Conservation (phyloP, 2,797 vertebrate genomes). For the Ceryle rudis region DNA sequence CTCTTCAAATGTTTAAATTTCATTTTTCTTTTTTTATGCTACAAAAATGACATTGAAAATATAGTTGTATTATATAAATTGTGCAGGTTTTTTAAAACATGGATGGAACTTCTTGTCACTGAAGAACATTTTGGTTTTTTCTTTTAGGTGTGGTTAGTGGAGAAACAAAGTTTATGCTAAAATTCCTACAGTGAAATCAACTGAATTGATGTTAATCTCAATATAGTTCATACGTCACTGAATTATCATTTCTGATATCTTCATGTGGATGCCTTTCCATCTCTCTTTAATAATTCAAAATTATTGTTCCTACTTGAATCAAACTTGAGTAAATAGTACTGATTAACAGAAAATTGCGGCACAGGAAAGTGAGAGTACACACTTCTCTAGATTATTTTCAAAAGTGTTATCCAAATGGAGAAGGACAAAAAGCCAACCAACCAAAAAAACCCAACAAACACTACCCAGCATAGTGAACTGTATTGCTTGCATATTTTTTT, state of each 20-base stretch:
- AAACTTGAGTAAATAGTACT: background rate
- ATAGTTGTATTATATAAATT: background rate
- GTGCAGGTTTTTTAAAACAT: background rate
- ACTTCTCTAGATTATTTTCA: constrained; percentile 19
- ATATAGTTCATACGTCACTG: background rate
- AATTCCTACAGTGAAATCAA: background rate
- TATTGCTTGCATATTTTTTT: background rate
- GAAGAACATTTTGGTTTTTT: background rate
- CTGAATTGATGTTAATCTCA: background rate
- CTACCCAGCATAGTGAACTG: background rate
- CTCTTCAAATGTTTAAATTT: background rate
- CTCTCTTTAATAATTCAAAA: background rate
- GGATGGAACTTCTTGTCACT: background rate
- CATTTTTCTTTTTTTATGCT: background rate
- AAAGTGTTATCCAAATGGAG: background rate
- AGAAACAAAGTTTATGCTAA: background rate
- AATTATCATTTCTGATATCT: background rate
- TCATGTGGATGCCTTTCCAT: background rate
- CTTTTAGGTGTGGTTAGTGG: background rate
- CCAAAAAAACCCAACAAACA: background rate
- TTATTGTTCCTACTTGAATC: background rate
- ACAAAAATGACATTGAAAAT: background rate
- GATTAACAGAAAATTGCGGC: background rate
- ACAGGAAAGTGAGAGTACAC: background rate
- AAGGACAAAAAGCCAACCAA: background rate